Evolutionary conservation across 1,140 invertebrate genomes (phyloP), one percentile per base, ranked within the genome.

Genomic region (Laupala kohalensis): DNA sequence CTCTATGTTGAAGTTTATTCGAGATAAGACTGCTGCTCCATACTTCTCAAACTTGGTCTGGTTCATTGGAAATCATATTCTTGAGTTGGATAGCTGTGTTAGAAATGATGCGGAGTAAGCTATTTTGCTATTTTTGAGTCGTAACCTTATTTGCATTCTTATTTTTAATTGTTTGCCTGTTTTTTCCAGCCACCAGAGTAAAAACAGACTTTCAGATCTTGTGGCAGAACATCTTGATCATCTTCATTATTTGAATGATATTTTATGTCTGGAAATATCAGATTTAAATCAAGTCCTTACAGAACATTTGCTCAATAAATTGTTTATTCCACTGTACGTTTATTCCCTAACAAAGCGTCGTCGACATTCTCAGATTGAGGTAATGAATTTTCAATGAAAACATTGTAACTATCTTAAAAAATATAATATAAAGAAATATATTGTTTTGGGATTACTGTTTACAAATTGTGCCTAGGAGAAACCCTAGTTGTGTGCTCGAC

Each of bases 11-110:
- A 87, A 91, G 74, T 99, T 98, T 81, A 97, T 99, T 75, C 85
- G 95, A 77, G 93, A 98, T 80, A 88, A 92, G 82, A 98, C 97
- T 67, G 95, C 96, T 64, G 94, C 94, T 25, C 95, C 96, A 12
- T 99, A 99, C 83, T 99, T 99, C 79, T 97, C 95, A 73, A 98
- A 99, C 83, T 85, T 99, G 26, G 96, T 98, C n/a, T 98, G 96
- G 94, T 98, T 98, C 78, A 98, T 99, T 79, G 97, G 96, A 68
- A 97, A 96, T 83, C 96, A 99, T 80, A 96, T 98, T 72, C 84
- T 98, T 72, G 96, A 99, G 81, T 82, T 99, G 68, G 96, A 99
- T 81, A 88, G 88, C 5, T 99, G 96, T 84, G 93, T 99, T 27
- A 86, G 95, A 77, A 94, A 94, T 79, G 94, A 96, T 83, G 91